Evolutionary conservation across 2,888 invertebrate genomes (phyloP).

Genomic region (Schrankia costaestrigalis): DNA sequence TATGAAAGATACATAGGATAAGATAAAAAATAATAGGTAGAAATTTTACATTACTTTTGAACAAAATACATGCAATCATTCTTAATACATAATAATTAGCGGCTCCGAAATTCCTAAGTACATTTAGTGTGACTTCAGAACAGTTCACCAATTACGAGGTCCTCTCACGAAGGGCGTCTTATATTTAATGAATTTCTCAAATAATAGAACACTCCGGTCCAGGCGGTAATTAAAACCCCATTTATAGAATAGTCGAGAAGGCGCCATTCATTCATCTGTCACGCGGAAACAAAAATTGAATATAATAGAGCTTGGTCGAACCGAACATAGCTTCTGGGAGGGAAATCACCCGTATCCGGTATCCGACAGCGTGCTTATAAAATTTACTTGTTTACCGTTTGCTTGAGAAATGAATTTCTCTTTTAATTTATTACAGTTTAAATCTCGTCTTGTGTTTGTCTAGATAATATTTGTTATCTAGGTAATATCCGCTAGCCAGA

Average conservation of each 20-base stretch:
- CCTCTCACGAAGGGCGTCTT: slow-evolving; percentile 31
- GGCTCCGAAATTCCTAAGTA: too few species aligned
- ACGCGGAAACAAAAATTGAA: slow-evolving; percentile 29
- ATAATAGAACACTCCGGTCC: slow-evolving; percentile 44
- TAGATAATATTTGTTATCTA: too few species aligned
- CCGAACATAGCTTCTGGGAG: slow-evolving; percentile 5
- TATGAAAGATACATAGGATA: too few species aligned
- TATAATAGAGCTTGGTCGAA: slow-evolving; percentile 18
- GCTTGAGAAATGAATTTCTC: slow-evolving; percentile 1
- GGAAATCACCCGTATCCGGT: slow-evolving; percentile 9
- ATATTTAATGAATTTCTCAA: slow-evolving; percentile 49
- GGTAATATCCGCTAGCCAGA: too few species aligned
- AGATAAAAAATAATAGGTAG: too few species aligned
- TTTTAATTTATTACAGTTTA: not conserved
- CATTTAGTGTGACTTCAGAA: slow-evolving; percentile 44
- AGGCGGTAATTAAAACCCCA: slow-evolving; percentile 56
- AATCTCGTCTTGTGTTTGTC: too few species aligned
- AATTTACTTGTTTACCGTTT: not conserved
- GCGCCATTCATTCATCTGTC: slow-evolving; percentile 29
- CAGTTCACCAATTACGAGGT: slow-evolving; percentile 52
- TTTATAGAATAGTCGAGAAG: slow-evolving; percentile 41
- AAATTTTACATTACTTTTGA: too few species aligned
- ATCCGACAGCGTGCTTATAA: slow-evolving; percentile 3
- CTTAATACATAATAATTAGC: too few species aligned
- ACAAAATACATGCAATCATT: too few species aligned